phyloP scores from a whole-genome alignment of 2,113 vertebrate species.

The Coreoperca whiteheadi region DNA sequence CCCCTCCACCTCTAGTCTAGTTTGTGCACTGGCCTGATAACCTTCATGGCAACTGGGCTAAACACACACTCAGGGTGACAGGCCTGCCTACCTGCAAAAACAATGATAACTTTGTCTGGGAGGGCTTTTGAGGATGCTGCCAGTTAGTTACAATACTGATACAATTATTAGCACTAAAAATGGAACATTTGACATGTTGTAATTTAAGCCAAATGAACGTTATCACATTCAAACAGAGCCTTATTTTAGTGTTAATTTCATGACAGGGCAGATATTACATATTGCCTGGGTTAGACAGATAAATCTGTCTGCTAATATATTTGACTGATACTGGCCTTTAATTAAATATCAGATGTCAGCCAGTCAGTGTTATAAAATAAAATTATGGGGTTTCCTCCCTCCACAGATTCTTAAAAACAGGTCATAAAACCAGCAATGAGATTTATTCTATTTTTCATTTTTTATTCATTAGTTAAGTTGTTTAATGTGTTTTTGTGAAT shows the following conservation, averaged over 20 bases:
- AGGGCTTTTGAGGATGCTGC: constrained; percentile 37
- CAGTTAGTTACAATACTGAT: constrained; percentile 30
- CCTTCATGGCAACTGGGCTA: constrained; percentile 77
- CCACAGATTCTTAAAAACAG: constrained; percentile 29
- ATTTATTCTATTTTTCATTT: constrained; percentile 25
- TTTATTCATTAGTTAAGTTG: constrained; percentile 11
- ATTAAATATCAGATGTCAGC: constrained; percentile 65
- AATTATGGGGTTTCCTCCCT: constrained; percentile 23
- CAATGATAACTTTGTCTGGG: constrained; percentile 70
- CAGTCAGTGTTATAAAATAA: constrained; percentile 31
- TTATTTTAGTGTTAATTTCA: constrained; percentile 44
- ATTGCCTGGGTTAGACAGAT: constrained; percentile 37
- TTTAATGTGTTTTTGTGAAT: constrained; percentile 18
- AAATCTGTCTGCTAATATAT: constrained; percentile 56
- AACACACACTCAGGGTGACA: constrained; percentile 70
- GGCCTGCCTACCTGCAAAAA: constrained; percentile 70
- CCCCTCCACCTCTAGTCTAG: constrained; percentile 61
- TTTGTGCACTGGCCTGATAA: constrained; percentile 76
- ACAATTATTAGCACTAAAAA: constrained; percentile 42
- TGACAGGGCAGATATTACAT: constrained; percentile 25
- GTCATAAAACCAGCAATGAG: constrained; percentile 35
- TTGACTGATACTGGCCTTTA: constrained; percentile 53
- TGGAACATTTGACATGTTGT: constrained; percentile 35
- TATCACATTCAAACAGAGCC: constrained; percentile 43
- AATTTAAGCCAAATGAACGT: constrained; percentile 33